These are phyloP conservation scores for Sibirionetta formosa DNA, from an alignment of 2,797 vertebrate species.

Conservation along the genomic window DNA sequence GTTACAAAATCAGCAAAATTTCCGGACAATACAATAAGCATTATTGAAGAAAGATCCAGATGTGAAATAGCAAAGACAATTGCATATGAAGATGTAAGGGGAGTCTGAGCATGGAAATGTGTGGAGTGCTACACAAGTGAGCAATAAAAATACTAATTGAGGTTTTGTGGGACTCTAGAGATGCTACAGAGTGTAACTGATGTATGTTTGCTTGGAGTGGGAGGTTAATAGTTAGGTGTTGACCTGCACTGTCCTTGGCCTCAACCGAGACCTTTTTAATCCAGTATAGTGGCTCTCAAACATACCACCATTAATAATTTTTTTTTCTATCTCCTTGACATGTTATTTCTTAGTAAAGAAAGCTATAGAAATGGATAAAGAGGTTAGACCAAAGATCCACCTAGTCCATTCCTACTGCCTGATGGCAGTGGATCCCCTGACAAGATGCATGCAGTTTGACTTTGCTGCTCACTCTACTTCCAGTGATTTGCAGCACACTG, in stretches of 20 bases:
- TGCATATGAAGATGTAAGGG: background rate
- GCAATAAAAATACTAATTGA: background rate
- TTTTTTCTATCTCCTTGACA: constrained; percentile 15
- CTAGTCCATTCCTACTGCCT: background rate
- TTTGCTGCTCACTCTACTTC: background rate
- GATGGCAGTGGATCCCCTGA: background rate
- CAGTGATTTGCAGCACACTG: background rate
- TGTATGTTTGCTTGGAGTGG: background rate
- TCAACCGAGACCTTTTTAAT: background rate
- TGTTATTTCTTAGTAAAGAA: constrained; percentile 52
- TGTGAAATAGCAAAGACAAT: background rate
- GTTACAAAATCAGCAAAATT: background rate
- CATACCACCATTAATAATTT: background rate
- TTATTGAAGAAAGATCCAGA: background rate
- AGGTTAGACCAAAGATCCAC: background rate
- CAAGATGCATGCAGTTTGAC: background rate
- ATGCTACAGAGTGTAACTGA: background rate
- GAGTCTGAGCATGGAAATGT: background rate
- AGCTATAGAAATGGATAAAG: background rate
- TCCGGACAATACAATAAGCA: background rate
- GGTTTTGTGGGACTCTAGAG: too few relatives aligned
- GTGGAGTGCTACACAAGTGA: background rate
- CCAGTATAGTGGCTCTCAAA: constrained; percentile 43
- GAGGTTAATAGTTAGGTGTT: background rate
- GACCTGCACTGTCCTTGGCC: background rate